These are phyloP conservation scores for Fratercula arctica DNA, from an alignment of 2,797 vertebrate genomes.

Conservation along the genomic window DNA sequence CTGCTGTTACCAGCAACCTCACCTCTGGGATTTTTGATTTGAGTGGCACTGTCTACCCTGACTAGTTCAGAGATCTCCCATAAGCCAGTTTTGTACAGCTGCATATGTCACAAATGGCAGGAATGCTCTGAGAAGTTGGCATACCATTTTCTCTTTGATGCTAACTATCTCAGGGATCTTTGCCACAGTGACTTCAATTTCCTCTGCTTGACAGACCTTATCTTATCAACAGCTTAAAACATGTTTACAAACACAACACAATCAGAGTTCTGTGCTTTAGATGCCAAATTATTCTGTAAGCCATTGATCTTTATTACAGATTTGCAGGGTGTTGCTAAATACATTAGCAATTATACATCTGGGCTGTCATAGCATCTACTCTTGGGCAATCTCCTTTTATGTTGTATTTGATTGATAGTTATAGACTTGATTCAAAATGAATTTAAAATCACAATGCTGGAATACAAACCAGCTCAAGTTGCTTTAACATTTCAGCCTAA, in stretches of 20 bases:
- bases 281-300: constrained; percentile 60
- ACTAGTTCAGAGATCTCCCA: constrained; percentile 43
- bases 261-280: constrained; percentile 41
- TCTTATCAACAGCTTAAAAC: constrained; percentile 64
- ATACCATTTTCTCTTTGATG: constrained; percentile 50
- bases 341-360: constrained; percentile 59
- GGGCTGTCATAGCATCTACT: constrained; percentile 36
- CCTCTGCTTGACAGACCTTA: constrained; percentile 62
- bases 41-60: constrained; percentile 43
- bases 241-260: constrained; percentile 62
- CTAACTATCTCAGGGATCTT: constrained; percentile 54
- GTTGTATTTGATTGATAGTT: constrained; percentile 34
- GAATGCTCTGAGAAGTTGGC: background rate
- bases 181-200: constrained; percentile 67
- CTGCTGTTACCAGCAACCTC: background rate
- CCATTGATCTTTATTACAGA: constrained; percentile 70
- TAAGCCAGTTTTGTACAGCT: constrained; percentile 4
- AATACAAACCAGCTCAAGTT: constrained; percentile 11
- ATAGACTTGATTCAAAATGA: background rate
- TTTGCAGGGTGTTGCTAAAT: constrained; percentile 56
- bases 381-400: constrained; percentile 52
- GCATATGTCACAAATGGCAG: constrained; percentile 37
- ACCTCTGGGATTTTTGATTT: constrained; percentile 5
- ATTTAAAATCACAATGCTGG: background rate
- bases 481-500: background rate